Conservation (phyloP, 2,113 vertebrate species). For the Apus apus region DNA sequence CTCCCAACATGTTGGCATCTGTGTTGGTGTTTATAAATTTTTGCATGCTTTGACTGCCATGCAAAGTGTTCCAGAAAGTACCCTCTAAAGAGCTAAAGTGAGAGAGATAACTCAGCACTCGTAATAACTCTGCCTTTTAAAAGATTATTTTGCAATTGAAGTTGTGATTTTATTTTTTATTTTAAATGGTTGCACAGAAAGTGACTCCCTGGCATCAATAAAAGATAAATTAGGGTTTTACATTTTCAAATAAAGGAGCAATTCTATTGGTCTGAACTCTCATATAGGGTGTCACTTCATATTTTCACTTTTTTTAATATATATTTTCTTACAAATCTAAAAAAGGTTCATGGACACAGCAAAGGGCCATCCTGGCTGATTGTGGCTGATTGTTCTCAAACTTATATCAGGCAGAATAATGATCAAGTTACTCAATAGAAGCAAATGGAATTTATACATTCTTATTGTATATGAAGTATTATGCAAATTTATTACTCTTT, state of each 20-base stretch:
- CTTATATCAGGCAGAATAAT: not conserved
- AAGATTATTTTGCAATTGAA: constrained; percentile 44
- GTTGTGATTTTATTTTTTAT: not conserved
- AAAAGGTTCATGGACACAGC: rapidly evolving
- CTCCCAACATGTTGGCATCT: constrained; percentile 57
- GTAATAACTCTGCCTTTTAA: constrained; percentile 16
- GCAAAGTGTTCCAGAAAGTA: constrained; percentile 43
- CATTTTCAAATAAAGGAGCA: not conserved
- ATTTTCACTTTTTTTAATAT: not conserved
- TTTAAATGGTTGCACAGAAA: not conserved
- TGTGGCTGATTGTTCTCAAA: not conserved
- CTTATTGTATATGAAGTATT: not conserved
- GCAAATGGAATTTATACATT: not conserved
- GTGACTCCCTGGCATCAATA: not conserved
- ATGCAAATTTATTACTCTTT: not conserved
- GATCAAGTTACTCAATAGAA: not conserved
- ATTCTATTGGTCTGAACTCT: not conserved
- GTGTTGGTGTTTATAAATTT: constrained; percentile 62
- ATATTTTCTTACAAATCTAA: not conserved
- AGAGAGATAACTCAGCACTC: constrained; percentile 8
- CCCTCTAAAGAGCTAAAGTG: constrained; percentile 48
- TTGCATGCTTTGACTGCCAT: constrained; percentile 55
- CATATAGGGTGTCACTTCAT: rapidly evolving
- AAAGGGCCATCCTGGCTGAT: not conserved
- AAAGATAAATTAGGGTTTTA: not conserved